Evolutionary conservation across 2,888 invertebrate species (phyloP).

Genomic region (Molanna angustata): DNA sequence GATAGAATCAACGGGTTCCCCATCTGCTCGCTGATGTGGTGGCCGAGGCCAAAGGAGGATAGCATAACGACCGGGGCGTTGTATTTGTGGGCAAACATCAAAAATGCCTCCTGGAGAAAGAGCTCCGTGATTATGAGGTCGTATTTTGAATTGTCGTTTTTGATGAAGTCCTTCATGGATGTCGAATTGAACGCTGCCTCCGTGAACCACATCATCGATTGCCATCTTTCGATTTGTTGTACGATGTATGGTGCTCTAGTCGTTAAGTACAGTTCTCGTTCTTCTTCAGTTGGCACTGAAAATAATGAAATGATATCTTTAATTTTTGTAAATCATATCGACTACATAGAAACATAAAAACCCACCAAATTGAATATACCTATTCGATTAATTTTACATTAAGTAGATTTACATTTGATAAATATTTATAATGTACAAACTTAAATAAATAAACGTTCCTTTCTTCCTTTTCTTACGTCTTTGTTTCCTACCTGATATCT

Average conservation of each 20-base stretch:
- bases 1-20: constrained; percentile 50
- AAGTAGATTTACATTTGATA: too few species aligned
- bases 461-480: too few species aligned
- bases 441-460: too few species aligned
- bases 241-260: constrained; percentile 18
- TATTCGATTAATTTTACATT: too few species aligned
- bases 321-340: too few species aligned
- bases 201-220: constrained; percentile 33
- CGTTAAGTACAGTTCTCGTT: constrained; percentile 19
- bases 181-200: constrained; percentile 41
- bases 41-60: constrained; percentile 19
- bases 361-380: too few species aligned
- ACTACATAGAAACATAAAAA: too few species aligned
- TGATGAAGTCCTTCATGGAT: constrained; percentile 40
- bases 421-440: too few species aligned
- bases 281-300: constrained; percentile 22
- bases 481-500: too few species aligned
- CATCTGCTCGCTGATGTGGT: constrained; percentile 46
- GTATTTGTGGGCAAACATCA: constrained; percentile 43
- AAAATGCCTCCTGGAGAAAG: constrained; percentile 47
- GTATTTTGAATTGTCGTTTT: constrained; percentile 41
- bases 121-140: constrained; percentile 46
- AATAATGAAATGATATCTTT: too few species aligned
- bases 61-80: constrained; percentile 44
- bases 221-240: constrained; percentile 26